These are phyloP conservation scores for Nymphalis urticae DNA, from an alignment of 2,888 invertebrate species.

Conservation along the genomic window DNA sequence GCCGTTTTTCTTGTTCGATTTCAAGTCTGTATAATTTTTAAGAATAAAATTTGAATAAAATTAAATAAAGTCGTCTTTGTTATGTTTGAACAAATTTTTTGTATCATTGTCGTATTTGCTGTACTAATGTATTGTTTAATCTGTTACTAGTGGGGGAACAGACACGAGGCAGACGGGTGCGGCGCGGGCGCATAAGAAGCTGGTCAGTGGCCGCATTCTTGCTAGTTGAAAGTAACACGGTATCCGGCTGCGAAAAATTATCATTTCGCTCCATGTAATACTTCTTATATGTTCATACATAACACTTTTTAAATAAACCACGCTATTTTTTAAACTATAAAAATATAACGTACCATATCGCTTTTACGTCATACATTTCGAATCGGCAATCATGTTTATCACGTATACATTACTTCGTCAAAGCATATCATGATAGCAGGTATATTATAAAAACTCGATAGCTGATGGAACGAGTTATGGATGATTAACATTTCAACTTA, in stretches of 20 bases:
- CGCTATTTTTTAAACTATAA: neutral
- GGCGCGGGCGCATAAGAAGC: conserved; percentile 61
- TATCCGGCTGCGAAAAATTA: conserved; percentile 79
- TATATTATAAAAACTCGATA: conserved; percentile 25
- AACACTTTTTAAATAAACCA: conserved; percentile 3
- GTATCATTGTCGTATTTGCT: conserved; percentile 32
- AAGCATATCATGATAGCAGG: conserved; percentile 13
- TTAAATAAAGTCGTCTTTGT: conserved; percentile 8
- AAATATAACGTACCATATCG: conserved; percentile 8
- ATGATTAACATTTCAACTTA: conserved; percentile 19
- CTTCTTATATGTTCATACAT: conserved; percentile 13
- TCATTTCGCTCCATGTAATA: conserved; percentile 49
- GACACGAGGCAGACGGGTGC: conserved; percentile 55
- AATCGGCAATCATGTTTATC: conserved; percentile 3
- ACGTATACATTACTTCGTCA: conserved; percentile 26
- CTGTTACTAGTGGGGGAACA: conserved; percentile 31
- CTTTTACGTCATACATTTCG: conserved; percentile 21
- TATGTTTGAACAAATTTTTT: conserved; percentile 22
- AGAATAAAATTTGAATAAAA: conserved; percentile 26
- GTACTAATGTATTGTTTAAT: conserved; percentile 36
- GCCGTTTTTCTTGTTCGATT: too few relatives aligned
- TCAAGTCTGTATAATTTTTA: too few relatives aligned
- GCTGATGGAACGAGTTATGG: conserved; percentile 12
- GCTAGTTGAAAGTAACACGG: conserved; percentile 77
- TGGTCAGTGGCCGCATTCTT: conserved; percentile 79